Percentiles rank a stretch among this genome's conserved stretches.
These are phyloP conservation scores for Tiliqua scincoides DNA, from an alignment of 2,113 vertebrate species.

Conservation along the genomic window DNA sequence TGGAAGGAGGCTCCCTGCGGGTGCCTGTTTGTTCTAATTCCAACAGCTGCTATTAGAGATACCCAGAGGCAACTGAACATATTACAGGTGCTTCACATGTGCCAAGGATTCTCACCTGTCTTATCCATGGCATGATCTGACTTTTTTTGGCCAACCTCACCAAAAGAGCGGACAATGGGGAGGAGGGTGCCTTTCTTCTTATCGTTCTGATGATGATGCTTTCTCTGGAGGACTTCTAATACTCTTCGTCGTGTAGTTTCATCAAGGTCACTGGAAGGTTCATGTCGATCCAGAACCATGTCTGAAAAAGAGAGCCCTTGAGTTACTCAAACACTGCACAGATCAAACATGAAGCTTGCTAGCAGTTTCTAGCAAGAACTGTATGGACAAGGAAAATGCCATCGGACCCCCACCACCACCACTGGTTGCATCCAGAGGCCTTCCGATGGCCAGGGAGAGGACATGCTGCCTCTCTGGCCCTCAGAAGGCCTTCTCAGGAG, in stretches of 20 bases:
- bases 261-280: constrained; percentile 81
- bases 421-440: too few species aligned
- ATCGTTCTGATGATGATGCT: constrained; percentile 94
- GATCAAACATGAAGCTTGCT: neutral
- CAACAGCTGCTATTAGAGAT: neutral
- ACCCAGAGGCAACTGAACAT: neutral
- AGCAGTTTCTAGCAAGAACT: neutral
- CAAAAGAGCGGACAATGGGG: constrained; percentile 91
- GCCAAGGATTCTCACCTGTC: constrained; percentile 73
- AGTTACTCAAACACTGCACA: neutral
- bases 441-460: too few species aligned
- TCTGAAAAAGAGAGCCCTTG: constrained; percentile 73
- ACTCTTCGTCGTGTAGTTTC: constrained; percentile 82
- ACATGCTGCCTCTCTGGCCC: too few species aligned
- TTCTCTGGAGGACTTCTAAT: constrained; percentile 90
- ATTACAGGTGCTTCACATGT: neutral
- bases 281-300: constrained; percentile 91
- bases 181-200: constrained; percentile 91
- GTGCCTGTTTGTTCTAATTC: neutral
- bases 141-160: constrained; percentile 88
- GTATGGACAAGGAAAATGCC: too few species aligned
- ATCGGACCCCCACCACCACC: too few species aligned
- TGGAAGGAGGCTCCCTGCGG: neutral
- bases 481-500: too few species aligned
- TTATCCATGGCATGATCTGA: constrained; percentile 84